phyloP scores from a whole-genome alignment of 1,140 invertebrate species.

The Drosophila lacertosa region DNA sequence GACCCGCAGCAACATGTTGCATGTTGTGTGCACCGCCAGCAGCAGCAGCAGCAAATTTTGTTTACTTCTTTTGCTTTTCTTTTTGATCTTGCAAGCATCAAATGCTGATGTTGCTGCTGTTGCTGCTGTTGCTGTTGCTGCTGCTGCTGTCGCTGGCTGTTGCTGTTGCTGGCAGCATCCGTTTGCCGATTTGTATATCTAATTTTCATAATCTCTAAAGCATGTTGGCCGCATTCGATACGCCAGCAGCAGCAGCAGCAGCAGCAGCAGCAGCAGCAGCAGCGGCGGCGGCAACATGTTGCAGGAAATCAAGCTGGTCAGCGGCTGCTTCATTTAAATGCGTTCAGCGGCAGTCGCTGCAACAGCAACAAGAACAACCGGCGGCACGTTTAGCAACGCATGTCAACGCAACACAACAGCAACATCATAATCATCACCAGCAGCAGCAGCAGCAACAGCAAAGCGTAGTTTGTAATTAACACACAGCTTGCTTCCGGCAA shows the following conservation, averaged over 20 bases:
- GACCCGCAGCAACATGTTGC: conserved; percentile 77
- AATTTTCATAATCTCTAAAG: conserved; percentile 80
- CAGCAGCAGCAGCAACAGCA: conserved; percentile 34
- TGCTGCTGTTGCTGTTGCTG: conserved; percentile 46
- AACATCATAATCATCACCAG: conserved; percentile 51
- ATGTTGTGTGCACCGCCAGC: conserved; percentile 41
- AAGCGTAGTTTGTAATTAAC: conserved; percentile 72
- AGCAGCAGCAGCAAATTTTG: conserved; percentile 22
- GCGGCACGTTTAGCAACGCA: conserved; percentile 80
- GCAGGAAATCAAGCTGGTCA: conserved; percentile 74
- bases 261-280: conserved; percentile 43
- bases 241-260: conserved; percentile 51
- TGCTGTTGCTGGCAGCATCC: conserved; percentile 67
- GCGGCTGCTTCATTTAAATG: conserved; percentile 71
- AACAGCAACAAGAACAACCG: conserved; percentile 37
- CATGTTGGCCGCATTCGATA: conserved; percentile 47
- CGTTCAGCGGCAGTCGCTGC: conserved; percentile 35
- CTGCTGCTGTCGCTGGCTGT: conserved; percentile 32
- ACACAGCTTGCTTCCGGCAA: conserved; percentile 77
- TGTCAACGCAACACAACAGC: conserved; percentile 72
- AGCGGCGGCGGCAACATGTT: conserved; percentile 45
- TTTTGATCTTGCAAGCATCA: conserved; percentile 68
- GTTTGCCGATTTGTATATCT: conserved; percentile 83
- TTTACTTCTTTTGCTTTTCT: conserved; percentile 9
- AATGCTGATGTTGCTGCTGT: conserved; percentile 64